phyloP scores from a whole-genome alignment of 2,113 vertebrate species.

The Engraulis encrasicolus region DNA sequence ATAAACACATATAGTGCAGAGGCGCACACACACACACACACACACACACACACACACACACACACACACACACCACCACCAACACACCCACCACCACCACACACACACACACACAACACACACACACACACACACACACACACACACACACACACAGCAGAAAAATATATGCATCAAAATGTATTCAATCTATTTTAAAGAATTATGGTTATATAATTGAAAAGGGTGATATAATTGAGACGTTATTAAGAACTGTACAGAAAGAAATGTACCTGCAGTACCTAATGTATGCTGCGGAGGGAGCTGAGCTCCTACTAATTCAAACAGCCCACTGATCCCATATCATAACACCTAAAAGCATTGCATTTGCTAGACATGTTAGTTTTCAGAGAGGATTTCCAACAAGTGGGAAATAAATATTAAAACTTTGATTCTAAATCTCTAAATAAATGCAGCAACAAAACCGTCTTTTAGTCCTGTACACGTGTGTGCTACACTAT shows the following conservation, averaged over 20 bases:
- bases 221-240: not conserved
- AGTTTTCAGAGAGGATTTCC: not conserved
- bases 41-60: no score
- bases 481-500: not conserved
- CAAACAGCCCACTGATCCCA: no score
- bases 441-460: not conserved
- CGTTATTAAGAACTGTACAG: not conserved
- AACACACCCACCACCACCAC: not conserved
- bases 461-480: not conserved
- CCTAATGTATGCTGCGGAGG: not conserved
- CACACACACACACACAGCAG: no score
- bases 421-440: not conserved
- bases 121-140: no score
- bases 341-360: not conserved
- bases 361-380: not conserved
- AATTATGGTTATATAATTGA: not conserved
- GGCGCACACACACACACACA: no score
- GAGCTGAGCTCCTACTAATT: not conserved
- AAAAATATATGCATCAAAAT: no score
- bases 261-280: not conserved
- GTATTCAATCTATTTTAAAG: no score
- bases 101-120: not conserved
- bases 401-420: not conserved
- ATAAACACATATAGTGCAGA: no score
- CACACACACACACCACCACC: not conserved